These are phyloP conservation scores for Marmota monax DNA, from an alignment of 2,113 vertebrate species.

Conservation along the genomic window DNA sequence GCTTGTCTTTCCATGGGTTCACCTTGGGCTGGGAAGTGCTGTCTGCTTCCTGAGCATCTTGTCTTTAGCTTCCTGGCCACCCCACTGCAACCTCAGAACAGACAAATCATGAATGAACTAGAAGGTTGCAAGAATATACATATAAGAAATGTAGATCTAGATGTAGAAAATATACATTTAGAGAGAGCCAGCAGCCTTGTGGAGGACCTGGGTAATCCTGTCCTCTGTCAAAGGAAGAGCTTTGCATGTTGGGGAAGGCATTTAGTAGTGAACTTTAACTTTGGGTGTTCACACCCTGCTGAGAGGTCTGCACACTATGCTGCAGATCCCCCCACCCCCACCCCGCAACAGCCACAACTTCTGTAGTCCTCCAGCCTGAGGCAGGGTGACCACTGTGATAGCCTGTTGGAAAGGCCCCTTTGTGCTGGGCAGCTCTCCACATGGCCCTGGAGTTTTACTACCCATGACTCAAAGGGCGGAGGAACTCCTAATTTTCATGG, in stretches of 20 bases:
- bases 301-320: background rate
- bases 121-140: conserved; percentile 34
- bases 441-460: background rate
- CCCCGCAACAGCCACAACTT: background rate
- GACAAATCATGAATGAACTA: conserved; percentile 60
- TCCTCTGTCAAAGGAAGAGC: background rate
- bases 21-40: background rate
- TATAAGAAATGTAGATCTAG: background rate
- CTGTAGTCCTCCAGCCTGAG: background rate
- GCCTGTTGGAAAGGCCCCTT: background rate
- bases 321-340: background rate
- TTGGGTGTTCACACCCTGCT: background rate
- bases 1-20: background rate
- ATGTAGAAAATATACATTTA: background rate
- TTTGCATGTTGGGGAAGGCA: background rate
- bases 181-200: background rate
- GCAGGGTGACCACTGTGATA: background rate
- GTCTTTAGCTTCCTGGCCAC: conserved; percentile 11
- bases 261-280: background rate
- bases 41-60: background rate
- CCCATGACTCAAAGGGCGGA: background rate
- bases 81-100: background rate
- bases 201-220: background rate
- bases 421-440: background rate
- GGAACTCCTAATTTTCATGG: conserved; percentile 55